Evolutionary conservation across 2,113 vertebrate genomes (phyloP).

Genomic region (Equus przewalskii): DNA sequence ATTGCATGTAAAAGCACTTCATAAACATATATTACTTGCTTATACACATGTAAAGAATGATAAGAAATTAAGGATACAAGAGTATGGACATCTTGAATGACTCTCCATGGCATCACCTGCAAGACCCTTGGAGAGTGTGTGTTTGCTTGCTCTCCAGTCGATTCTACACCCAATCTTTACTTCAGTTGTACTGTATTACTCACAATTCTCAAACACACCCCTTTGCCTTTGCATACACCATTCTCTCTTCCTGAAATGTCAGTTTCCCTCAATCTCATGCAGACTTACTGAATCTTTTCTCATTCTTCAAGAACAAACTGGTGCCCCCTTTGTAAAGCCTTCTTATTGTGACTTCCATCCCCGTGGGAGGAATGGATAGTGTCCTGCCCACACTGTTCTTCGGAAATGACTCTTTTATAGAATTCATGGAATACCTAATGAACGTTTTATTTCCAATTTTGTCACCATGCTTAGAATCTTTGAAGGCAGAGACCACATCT

Average conservation of each 20-base stretch:
- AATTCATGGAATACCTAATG: not conserved
- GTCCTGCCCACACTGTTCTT: not conserved
- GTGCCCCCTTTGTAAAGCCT: not conserved
- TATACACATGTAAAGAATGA: not conserved
- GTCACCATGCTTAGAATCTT: not conserved
- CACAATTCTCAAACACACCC: not conserved
- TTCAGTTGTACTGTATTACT: not conserved
- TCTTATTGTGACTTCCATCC: not conserved
- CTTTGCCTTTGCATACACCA: not conserved
- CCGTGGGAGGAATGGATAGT: not conserved
- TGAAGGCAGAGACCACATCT: not conserved
- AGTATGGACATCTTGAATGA: not conserved
- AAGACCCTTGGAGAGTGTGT: not conserved
- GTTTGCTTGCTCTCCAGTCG: not conserved
- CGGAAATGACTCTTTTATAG: not conserved
- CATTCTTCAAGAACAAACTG: not conserved
- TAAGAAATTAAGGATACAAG: not conserved
- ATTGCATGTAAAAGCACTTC: not conserved
- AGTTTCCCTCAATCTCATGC: not conserved
- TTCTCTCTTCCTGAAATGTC: not conserved
- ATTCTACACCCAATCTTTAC: fast-evolving
- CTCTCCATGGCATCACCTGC: fast-evolving
- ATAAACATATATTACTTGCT: not conserved
- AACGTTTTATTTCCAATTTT: not conserved
- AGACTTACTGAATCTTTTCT: not conserved